Evolutionary conservation across 2,888 invertebrate species (phyloP), one percentile per base, ranked within the genome.

Genomic region (Stenoptilia bipunctidactyla): DNA sequence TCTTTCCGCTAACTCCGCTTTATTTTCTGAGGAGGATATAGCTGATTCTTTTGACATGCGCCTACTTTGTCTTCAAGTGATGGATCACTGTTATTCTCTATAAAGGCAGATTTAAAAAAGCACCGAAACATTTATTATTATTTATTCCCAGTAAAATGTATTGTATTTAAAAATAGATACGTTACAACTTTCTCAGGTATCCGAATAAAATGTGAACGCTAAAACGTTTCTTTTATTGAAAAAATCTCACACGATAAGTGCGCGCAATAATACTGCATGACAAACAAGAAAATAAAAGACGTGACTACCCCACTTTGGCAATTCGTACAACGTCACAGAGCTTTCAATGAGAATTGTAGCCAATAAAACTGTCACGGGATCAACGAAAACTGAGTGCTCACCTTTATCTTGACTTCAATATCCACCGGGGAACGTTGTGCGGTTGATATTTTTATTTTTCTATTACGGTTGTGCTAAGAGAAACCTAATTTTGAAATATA

Each of bases 311-410:
- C 47, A 47, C 34, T 51, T 44, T 50, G 42, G 48, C 47, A 49
- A 55, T 56, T 52, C 48, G 49, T 52, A 30, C 30, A 51, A 61
- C 52, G 56, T 54, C 52, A 51, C 56, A 55, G 58, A 47, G 50
- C 53, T 56, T 52, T 55, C 52, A 52, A n/a, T 30, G 30, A 30
- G 30, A 30, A 52, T 51, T 49, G 53, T 45, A 51, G 50, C 49
- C 53, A 58, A 57, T 59, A 59, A 63, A 64, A 60, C 47, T 45
- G 52, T 55, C 47, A 46, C 52, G 40, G 44, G 43, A 39, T 51
- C 33, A 39, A 46, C 50, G 30, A n/a, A 25, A 30, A 30, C 9
- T 50, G 49, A 45, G 49, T 49, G 48, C 48, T 51, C 50, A 52
- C 51, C 53, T 59, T 58, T 55, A 58, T 53, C 45, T 46, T 46